Conservation (phyloP, 2,797 vertebrate genomes). For the Manis crassicaudata region DNA sequence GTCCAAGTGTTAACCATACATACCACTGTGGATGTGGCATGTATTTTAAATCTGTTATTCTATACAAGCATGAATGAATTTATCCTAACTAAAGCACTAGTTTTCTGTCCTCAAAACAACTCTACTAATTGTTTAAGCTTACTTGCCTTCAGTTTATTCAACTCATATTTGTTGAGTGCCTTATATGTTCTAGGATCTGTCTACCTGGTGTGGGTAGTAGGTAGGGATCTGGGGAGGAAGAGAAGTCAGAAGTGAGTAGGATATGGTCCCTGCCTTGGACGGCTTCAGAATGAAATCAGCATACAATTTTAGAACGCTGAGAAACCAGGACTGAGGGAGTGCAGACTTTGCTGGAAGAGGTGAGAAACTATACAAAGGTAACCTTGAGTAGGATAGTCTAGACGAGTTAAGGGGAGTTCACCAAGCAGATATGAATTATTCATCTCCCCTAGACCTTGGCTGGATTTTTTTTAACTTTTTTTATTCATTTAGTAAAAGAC, state of each 20-base stretch:
- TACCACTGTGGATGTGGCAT: not conserved
- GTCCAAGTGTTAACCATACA: not conserved
- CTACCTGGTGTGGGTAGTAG: not conserved
- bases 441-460: conserved; percentile 11
- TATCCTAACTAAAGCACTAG: not conserved
- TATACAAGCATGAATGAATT: conserved; percentile 1
- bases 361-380: not conserved
- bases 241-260: not conserved
- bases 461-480: conserved; percentile 36
- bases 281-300: not conserved
- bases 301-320: not conserved
- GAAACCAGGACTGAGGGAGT: not conserved
- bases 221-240: not conserved
- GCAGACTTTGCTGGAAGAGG: not conserved
- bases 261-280: not conserved
- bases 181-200: conserved; percentile 28
- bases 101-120: conserved; percentile 18
- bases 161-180: not conserved
- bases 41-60: conserved; percentile 40
- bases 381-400: not conserved
- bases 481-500: conserved; percentile 26
- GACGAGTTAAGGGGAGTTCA: conserved; percentile 15
- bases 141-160: conserved; percentile 38
- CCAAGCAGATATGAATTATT: not conserved
- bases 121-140: not conserved